A percentile compares a stretch with the other conserved stretches of the same genome.
Conservation (phyloP, 1,140 invertebrate species). For the Drosophila funebris region DNA sequence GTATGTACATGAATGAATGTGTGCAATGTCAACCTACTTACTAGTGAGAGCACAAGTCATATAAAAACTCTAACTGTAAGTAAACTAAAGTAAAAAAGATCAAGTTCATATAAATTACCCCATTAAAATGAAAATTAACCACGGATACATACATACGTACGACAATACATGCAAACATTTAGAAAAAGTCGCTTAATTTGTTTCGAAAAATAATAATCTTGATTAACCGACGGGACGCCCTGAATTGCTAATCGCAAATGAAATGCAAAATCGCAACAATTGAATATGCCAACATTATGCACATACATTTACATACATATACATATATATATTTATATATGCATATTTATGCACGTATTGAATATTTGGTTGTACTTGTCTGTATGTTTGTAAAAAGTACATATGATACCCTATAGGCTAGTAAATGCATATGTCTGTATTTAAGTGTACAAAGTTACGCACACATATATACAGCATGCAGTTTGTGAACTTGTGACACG, state of each 20-base stretch:
- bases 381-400: background rate
- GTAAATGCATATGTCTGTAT: slow-evolving; percentile 14
- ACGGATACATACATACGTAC: slow-evolving; percentile 1
- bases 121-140: background rate
- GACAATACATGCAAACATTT: background rate
- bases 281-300: slow-evolving; percentile 28
- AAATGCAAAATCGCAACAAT: slow-evolving; percentile 34
- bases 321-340: background rate
- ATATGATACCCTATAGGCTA: slow-evolving; percentile 17
- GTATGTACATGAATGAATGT: background rate
- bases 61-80: background rate
- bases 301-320: slow-evolving; percentile 7
- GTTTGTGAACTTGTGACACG: slow-evolving; percentile 20
- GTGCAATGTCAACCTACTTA: slow-evolving; percentile 6
- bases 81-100: slow-evolving; percentile 3
- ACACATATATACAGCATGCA: background rate
- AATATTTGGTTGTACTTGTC: slow-evolving; percentile 7
- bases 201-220: slow-evolving; percentile 15
- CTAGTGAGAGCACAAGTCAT: background rate
- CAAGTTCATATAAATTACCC: slow-evolving; percentile 10
- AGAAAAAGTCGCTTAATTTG: slow-evolving; percentile 6
- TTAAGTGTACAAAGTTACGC: slow-evolving; percentile 1
- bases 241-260: slow-evolving; percentile 36
- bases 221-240: slow-evolving; percentile 26
- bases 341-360: background rate